Evolutionary conservation across 2,113 vertebrate genomes (phyloP), one percentile per base, ranked within the genome.

Genomic region (Indri indri): DNA sequence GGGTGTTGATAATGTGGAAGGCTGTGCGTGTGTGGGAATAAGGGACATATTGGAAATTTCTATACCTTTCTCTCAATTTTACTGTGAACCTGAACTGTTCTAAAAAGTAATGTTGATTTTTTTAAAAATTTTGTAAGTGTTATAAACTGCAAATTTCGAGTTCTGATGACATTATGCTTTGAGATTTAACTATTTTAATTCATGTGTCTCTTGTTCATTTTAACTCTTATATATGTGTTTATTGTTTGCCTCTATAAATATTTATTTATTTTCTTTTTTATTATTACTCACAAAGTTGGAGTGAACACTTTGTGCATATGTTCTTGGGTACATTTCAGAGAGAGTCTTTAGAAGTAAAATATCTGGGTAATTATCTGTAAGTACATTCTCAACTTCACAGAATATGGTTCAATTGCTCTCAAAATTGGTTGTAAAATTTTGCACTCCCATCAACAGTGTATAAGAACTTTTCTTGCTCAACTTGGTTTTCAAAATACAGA

Each of bases 11-110:
- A 22, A 5, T 10, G 8, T 61, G 16, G 9, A n/a, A 25, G 12
- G n/a, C 20, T 68, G 5, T 25, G 13, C 16, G 2, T 8, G 3
- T 54, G 16, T 12, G 16, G 4, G 2, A 5, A 9, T 5, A 68
- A 23, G 52, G 7, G 9, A 27, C 8, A 27, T n/a, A n/a, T 4
- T 52, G 20, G 25, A 61, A 2, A 27, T n/a, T 16, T 84, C 32
- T 30, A 34, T 25, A 34, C 32, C 22, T 34, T 54, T 45, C 7
- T 17, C 8, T 30, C 34, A 47, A 4, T 42, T 73, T 91, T 30
- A 2, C 32, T 70, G 22, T 61, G 16, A 59, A 77, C 45, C 22
- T 47, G 42, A 70, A n/a, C 16, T 34, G 2, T 3, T 68, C 16
- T 40, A 42, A 63, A 63, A 54, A 54, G 18, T 22, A 79, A 79